Evolutionary conservation across 2,797 vertebrate genomes (phyloP).

Genomic region (Macrochelys suwanniensis): DNA sequence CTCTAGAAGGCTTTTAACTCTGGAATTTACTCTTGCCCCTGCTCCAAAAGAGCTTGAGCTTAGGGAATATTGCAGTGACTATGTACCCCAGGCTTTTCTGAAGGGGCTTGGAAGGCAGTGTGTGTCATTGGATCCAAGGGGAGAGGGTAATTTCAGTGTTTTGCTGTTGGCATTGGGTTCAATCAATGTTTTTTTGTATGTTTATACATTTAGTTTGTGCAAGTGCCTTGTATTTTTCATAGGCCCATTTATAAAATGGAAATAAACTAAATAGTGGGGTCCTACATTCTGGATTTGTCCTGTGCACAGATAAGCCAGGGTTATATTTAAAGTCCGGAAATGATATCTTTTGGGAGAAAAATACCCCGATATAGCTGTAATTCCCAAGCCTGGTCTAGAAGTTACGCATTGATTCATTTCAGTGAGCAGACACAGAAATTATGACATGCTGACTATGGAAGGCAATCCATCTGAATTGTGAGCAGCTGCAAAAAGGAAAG

Average conservation of each 20-base stretch:
- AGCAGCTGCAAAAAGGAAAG: neutral
- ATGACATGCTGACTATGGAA: neutral
- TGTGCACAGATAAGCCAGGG: accelerated
- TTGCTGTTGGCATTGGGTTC: accelerated
- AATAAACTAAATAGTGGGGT: accelerated
- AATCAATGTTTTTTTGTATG: neutral
- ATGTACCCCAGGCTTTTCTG: neutral
- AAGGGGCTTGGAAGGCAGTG: neutral
- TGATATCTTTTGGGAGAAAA: accelerated
- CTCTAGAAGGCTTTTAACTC: neutral
- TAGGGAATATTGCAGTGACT: neutral
- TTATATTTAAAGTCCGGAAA: neutral
- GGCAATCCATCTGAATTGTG: neutral
- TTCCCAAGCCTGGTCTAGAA: accelerated
- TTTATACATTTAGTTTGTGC: neutral
- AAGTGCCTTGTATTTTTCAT: neutral
- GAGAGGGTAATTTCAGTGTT: neutral
- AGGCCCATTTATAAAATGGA: neutral
- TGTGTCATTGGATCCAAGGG: neutral
- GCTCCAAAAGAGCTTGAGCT: neutral
- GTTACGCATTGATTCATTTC: accelerated
- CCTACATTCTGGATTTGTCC: neutral
- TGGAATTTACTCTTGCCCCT: neutral
- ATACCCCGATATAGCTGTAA: accelerated
- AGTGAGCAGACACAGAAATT: neutral